phyloP scores from a whole-genome alignment of 2,797 vertebrate species.

The Sitta carolinensis region DNA sequence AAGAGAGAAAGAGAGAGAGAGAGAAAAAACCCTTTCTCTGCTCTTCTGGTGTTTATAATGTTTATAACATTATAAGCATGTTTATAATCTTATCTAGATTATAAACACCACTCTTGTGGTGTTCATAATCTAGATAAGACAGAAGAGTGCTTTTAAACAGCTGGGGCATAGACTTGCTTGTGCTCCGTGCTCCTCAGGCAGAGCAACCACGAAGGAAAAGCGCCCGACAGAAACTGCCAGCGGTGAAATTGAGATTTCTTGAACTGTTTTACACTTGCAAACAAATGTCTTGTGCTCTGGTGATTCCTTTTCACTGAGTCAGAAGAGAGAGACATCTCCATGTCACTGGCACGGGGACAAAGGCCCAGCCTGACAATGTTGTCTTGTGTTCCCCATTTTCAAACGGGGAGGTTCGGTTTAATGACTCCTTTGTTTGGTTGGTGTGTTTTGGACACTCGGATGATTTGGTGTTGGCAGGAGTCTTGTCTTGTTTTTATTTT shows the following conservation, averaged over 20 bases:
- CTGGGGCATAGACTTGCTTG: neutral
- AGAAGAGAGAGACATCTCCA: constrained; percentile 72
- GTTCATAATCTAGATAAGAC: neutral
- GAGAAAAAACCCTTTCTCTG: neutral
- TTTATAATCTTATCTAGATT: neutral
- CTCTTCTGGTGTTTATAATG: neutral
- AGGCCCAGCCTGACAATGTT: constrained; percentile 47
- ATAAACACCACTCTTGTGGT: neutral
- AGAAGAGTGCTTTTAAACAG: neutral
- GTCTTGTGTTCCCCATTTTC: constrained; percentile 56
- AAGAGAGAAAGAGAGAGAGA: too few species aligned
- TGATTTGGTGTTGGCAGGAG: neutral
- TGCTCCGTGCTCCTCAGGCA: neutral
- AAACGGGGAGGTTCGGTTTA: constrained; percentile 47
- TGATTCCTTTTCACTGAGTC: constrained; percentile 59
- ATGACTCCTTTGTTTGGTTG: constrained; percentile 59
- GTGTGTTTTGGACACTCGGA: constrained; percentile 44
- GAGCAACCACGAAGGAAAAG: neutral
- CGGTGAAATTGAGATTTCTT: neutral
- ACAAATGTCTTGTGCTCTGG: neutral
- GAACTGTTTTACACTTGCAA: constrained; percentile 2
- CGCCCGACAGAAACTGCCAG: neutral
- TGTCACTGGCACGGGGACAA: constrained; percentile 53
- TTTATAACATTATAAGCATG: neutral
- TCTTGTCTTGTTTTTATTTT: neutral